Conservation (phyloP, 2,113 vertebrate genomes). For the Campylomormyrus numenius region DNA sequence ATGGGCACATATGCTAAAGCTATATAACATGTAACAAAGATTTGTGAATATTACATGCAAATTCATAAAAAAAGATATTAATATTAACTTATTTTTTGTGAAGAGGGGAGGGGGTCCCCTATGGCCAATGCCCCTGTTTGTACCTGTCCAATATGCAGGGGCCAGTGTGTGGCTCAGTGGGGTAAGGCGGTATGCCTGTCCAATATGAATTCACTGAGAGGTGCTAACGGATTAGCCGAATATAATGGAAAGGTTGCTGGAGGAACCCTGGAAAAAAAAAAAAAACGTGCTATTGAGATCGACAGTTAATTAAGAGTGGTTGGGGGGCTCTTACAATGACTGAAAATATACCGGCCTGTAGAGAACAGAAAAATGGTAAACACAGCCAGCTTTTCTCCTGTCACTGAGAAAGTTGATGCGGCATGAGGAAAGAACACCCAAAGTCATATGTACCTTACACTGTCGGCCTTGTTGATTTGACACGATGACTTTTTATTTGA, state of each 20-base stretch:
- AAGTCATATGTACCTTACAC: neutral
- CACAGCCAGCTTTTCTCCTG: neutral
- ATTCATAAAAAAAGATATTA: too few species aligned
- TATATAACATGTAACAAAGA: too few species aligned
- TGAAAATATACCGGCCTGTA: neutral
- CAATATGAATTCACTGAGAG: neutral
- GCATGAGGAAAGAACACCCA: neutral
- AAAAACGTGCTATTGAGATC: neutral
- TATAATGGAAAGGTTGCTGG: neutral
- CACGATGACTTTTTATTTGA: neutral
- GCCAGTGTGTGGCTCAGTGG: too few species aligned
- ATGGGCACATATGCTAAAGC: too few species aligned
- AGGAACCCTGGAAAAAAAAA: neutral
- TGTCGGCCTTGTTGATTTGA: neutral
- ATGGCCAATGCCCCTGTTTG: neutral
- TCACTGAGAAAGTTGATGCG: neutral
- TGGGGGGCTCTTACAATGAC: neutral
- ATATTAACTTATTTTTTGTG: too few species aligned
- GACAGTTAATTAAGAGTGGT: neutral
- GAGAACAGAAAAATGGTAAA: neutral
- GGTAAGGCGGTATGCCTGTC: too few species aligned
- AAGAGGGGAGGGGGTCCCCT: neutral
- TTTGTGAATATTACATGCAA: too few species aligned
- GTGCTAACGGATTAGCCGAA: neutral
- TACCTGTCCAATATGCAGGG: neutral